Evolutionary conservation across 1,140 invertebrate genomes (phyloP), one percentile per base, ranked within the genome.

Genomic region (Drosophila fuyamai): DNA sequence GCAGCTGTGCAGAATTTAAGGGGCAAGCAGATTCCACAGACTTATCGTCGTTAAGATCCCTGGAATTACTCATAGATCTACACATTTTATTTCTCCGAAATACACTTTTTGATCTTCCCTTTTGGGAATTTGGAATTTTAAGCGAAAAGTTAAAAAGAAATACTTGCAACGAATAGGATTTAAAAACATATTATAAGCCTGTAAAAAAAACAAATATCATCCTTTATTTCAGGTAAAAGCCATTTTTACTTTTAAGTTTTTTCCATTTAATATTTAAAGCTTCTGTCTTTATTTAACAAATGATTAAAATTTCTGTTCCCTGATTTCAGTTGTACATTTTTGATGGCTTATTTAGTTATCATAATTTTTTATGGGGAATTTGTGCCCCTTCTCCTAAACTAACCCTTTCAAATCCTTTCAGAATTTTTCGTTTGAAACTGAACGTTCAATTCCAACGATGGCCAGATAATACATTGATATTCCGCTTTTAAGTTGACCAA

Each of bases 1-100:
- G 54, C 67, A 70, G 67, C 66, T 70, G 66, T 50, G 63, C 61
- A 3, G 59, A 27, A 36, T 36, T 29, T n/a, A 27, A 44, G 6
- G 29, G 40, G 16, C 2, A 59, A 14, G 29, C 14, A 10, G 27
- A 35, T 43, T 16, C 12, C 23, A 2, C 14, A 18, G 53, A 13
- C 43, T 27, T 36, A 1, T 16, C 14, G 14, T 53, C 50, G 16
- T 36, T 7, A 18, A 53, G 29, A 16, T 53, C 9, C 29, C 8
- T 12, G 32, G 14, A 14, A 36, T 36, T 36, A 8, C n/a, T 16
- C n/a, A 4, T 16, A 50, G 27, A 32, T 7, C 27, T 35, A 35
- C 14, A 14, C 10, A 36, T 51, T 51, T 51, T 0, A 51, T 16
- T 51, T 35, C 29, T 18, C 29, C 9, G 32, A 51, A 51, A 36